A percentile compares a stretch with the other conserved stretches of the same genome.
phyloP scores from a whole-genome alignment of 2,113 vertebrate genomes.

The Polyodon spathula region DNA sequence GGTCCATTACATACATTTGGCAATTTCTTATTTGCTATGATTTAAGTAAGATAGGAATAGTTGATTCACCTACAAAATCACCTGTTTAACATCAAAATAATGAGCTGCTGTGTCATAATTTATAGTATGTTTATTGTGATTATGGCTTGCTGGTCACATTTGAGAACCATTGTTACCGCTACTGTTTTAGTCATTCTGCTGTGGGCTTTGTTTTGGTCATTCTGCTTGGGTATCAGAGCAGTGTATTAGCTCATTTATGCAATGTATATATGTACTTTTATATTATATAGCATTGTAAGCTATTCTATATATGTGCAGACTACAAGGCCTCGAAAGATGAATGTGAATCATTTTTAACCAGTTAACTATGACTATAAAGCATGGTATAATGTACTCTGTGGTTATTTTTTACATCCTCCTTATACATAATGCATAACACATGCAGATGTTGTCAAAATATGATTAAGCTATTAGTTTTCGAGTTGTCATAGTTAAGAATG shows the following conservation, averaged over 20 bases:
- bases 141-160: neutral
- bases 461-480: conserved; percentile 78
- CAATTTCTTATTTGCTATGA: too few relatives aligned
- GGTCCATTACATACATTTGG: too few relatives aligned
- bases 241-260: conserved; percentile 13
- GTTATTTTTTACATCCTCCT: conserved; percentile 68
- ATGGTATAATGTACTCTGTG: conserved; percentile 54
- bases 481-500: conserved; percentile 78
- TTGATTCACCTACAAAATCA: too few relatives aligned
- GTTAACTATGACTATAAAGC: conserved; percentile 71
- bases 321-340: conserved; percentile 42
- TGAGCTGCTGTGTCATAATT: too few relatives aligned
- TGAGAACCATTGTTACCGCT: neutral
- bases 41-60: too few relatives aligned
- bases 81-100: too few relatives aligned
- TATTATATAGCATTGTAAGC: conserved; percentile 11
- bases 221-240: conserved; percentile 17
- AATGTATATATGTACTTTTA: conserved; percentile 9
- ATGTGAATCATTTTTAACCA: conserved; percentile 69
- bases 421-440: conserved; percentile 82
- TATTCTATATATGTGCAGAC: conserved; percentile 12
- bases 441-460: conserved; percentile 76
- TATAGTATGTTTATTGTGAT: neutral
- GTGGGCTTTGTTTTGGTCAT: too few relatives aligned
- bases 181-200: conserved; percentile 6